Conservation (phyloP, 30 jellyfish, hydroid and myxozoan genomes). For the Clytia hemisphaerica region DNA sequence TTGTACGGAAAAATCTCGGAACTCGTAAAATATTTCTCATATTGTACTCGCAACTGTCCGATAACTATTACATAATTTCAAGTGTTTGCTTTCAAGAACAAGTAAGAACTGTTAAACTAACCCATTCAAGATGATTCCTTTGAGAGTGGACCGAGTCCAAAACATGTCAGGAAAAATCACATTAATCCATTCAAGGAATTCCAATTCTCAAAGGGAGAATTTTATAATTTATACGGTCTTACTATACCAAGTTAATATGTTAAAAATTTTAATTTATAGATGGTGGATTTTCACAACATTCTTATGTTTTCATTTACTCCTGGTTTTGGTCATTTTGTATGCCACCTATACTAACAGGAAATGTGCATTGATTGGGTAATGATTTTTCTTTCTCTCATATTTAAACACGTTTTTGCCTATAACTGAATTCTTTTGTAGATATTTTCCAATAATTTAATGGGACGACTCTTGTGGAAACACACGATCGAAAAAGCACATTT, state of each 20-base stretch:
- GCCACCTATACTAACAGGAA: constrained; percentile 73
- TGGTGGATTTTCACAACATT: constrained; percentile 86
- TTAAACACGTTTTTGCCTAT: too few relatives aligned
- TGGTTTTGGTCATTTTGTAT: constrained; percentile 62
- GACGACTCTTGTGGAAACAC: too few relatives aligned
- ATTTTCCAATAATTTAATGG: too few relatives aligned
- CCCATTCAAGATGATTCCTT: not conserved
- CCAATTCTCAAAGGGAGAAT: not conserved
- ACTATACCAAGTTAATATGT: not conserved
- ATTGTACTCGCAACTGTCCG: too few relatives aligned
- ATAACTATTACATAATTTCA: too few relatives aligned
- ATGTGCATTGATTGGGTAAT: constrained; percentile 48
- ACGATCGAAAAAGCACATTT: too few relatives aligned
- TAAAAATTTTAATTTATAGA: constrained; percentile 7
- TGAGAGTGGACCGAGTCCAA: not conserved
- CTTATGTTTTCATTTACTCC: constrained; percentile 60
- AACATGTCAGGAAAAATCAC: not conserved
- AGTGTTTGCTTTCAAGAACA: too few relatives aligned
- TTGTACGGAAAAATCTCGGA: too few relatives aligned
- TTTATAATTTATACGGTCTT: not conserved
- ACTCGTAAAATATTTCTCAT: too few relatives aligned
- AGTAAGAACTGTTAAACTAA: too few relatives aligned
- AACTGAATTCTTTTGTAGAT: too few relatives aligned
- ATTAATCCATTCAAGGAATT: not conserved
- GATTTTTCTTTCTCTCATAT: not conserved